Evolutionary conservation across 35 echinoderm and acorn worm genomes (phyloP).

Genomic region (Hemicentrotus pulcherrimus): DNA sequence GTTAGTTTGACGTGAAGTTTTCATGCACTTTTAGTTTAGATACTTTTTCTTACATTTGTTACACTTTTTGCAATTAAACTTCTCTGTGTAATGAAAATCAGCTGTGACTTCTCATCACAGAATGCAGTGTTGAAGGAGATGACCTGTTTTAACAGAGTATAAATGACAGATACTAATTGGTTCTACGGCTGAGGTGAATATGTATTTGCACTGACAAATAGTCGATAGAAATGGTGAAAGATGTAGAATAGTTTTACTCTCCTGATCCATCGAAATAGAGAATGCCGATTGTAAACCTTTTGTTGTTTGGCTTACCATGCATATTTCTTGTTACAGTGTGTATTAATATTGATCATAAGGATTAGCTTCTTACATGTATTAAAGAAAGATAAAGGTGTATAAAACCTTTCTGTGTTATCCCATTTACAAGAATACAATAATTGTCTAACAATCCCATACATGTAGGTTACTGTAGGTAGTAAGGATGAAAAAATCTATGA

Average conservation of each 20-base stretch:
- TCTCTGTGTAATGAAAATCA: background rate
- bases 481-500: too few relatives aligned
- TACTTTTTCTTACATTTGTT: background rate
- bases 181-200: background rate
- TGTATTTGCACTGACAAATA: background rate
- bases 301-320: background rate
- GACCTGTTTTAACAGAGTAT: background rate
- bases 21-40: background rate
- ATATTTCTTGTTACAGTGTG: background rate
- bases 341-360: background rate
- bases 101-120: background rate
- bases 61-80: background rate
- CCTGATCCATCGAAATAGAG: background rate
- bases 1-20: too few relatives aligned
- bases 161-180: background rate
- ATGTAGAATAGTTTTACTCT: background rate
- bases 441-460: background rate
- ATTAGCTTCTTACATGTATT: background rate
- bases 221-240: too few relatives aligned
- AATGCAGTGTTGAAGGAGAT: background rate
- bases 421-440: background rate
- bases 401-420: background rate
- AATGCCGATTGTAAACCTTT: background rate
- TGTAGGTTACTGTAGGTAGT: background rate
- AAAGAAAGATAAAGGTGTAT: background rate